Evolutionary conservation across 23 tunicate species (phyloP), one percentile per base, ranked within the genome.

Genomic region (Styela clava): DNA sequence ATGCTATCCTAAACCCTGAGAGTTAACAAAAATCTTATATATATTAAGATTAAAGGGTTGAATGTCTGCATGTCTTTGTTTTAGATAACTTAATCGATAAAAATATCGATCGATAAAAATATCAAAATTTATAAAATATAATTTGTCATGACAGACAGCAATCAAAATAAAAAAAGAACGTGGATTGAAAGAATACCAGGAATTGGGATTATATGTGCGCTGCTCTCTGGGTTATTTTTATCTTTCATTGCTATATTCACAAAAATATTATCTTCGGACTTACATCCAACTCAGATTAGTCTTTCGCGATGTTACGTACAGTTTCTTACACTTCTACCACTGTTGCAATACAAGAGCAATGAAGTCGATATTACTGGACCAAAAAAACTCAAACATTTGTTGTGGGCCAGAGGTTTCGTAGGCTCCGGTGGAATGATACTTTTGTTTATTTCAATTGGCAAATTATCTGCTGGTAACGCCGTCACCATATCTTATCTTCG

Each of bases 401-500:
- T 90, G 18, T 23, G 82, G 29, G 26, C 81, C 2, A 51, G 89
- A 61, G 96, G 96, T 2, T 56, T 85, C 33, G 27, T 62, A 68
- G 86, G 89, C 1, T 85, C 89, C 2, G 56, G 86, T 21, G 85
- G 62, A 16, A 63, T 79, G 32, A 69, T 85, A 21, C 69, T 82
- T 22, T 61, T 90, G 27, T 85, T 85, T 72, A 69, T 79, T 31
- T 35, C 89, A 28, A 78, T 90, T 1, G 33, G 64, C 28, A n/a
- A 34, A 52, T 76, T 90, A 30, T 64, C 96, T 24, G 22, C 86
- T 0, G 96, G 96, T 3, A 86, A 90, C 52, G 96, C 96, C 3
- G 79, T 83, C 25, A 78, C 96, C 16, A 82, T 90, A 24, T 52
- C 83, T 0, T 85, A 71, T 68, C 61, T 77, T 1, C 81, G 83